Evolutionary conservation across 37 sponge, comb jelly and placozoan species (phyloP).

Genomic region (Halichondria panicea): DNA sequence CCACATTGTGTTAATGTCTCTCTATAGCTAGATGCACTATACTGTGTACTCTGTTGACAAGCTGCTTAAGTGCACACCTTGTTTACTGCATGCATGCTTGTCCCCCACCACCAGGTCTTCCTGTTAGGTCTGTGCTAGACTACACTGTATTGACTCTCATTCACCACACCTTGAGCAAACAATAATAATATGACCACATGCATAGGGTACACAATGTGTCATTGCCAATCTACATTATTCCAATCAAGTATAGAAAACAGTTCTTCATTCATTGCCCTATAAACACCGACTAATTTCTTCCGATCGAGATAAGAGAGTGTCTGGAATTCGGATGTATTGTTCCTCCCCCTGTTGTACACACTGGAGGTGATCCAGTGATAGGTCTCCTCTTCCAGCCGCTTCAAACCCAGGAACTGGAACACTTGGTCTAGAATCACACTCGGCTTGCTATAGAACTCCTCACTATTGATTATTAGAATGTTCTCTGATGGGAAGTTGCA

Average conservation of each 20-base stretch:
- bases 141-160: no score
- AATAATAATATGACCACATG: no score
- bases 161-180: no score
- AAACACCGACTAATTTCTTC: conserved; percentile 29
- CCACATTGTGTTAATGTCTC: no score
- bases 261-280: conserved; percentile 29
- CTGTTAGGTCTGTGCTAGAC: no score
- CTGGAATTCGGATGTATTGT: conserved; percentile 12
- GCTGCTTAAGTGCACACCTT: no score
- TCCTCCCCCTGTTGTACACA: conserved; percentile 50
- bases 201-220: no score
- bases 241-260: conserved; percentile 50
- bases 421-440: conserved; percentile 44
- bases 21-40: no score
- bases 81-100: no score
- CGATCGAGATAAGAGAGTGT: conserved; percentile 5
- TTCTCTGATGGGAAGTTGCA: conserved; percentile 83
- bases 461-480: conserved; percentile 69
- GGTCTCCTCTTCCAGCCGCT: conserved; percentile 6
- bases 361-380: conserved; percentile 23
- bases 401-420: conserved; percentile 49
- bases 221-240: conserved; percentile 37
- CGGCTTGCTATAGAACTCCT: conserved; percentile 63
- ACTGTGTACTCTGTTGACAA: no score
- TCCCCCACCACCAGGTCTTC: no score